These are phyloP conservation scores for Ctenopoma multispine DNA, from an alignment of 2,797 vertebrate genomes.

Conservation along the genomic window DNA sequence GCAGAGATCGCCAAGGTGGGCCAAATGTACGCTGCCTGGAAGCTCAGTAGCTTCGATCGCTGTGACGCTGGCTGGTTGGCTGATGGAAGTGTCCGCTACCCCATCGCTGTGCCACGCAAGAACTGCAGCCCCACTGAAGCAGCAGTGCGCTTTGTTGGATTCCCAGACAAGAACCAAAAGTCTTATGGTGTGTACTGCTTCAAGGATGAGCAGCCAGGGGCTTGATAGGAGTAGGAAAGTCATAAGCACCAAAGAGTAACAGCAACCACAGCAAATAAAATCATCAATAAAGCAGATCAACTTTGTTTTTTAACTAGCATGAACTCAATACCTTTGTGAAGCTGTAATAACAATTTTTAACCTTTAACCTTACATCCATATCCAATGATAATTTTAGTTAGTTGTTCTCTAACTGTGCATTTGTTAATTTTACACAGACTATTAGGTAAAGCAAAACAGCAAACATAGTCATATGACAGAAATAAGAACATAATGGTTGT, in stretches of 20 bases:
- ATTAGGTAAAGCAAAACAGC: conserved; percentile 45
- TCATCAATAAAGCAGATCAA: conserved; percentile 55
- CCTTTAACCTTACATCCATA: conserved; percentile 79
- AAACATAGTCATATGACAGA: conserved; percentile 60
- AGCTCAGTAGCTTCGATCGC: conserved; percentile 91
- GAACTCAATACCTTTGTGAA: conserved; percentile 89
- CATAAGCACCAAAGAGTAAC: conserved; percentile 80
- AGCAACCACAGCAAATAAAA: conserved; percentile 64
- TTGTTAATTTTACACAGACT: conserved; percentile 82
- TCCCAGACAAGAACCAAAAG: conserved; percentile 92
- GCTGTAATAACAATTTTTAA: conserved; percentile 91
- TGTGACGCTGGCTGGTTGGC: conserved; percentile 97
- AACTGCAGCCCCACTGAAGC: conserved; percentile 95
- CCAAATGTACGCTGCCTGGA: conserved; percentile 95
- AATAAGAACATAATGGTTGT: conserved; percentile 49
- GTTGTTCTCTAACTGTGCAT: conserved; percentile 80
- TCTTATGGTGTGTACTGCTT: conserved; percentile 96
- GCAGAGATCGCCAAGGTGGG: conserved; percentile 94
- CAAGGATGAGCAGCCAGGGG: conserved; percentile 84
- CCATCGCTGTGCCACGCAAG: conserved; percentile 91
- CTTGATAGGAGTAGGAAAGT: conserved; percentile 39
- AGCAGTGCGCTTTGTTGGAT: conserved; percentile 92
- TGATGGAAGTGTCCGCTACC: conserved; percentile 96
- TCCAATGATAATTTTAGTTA: conserved; percentile 68
- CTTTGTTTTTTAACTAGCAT: conserved; percentile 75